Base-by-base conservation (phyloP, 2,888 invertebrate species). In the Tetheella fluctuosa region DNA sequence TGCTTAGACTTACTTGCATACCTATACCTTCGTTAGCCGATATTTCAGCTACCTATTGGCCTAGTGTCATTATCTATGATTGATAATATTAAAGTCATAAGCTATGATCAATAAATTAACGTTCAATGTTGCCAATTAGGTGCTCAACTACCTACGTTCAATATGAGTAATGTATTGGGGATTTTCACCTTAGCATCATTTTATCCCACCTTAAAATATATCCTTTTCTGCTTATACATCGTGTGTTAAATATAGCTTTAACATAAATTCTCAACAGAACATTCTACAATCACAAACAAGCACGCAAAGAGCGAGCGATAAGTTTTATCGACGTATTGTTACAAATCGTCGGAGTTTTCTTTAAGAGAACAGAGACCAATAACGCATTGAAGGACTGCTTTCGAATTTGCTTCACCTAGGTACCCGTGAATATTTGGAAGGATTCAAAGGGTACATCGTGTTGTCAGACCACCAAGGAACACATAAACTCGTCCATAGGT, bases 241-340 rank as follows among this genome's bases (percentile, higher is more conserved):
- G 60, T 58, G 58, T 63, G 62, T 60, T 61, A 70, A 68, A 64
- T 63, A 67, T 66, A 70, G 67, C 63, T 63, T 73, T 69, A 64
- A 62, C 74, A 73, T 72, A 73, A 73, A 76, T 74, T 74, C 64
- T 63, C 64, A 64, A 59, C 55, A 34, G 10, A 56, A 71, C 71
- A 74, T 77, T 76, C 70, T 71, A 62, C 64, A 57, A 48, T 48
- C 59, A 57, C 65, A 68, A 75, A 74, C 74, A 77, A 78, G 77
- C 77, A 72, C 75, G 75, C 73, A 71, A 72, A 77, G 77, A 79
- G 69, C 74, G 76, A 71, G 79, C 83, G 79, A 85, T 88, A 85
- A 84, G 70, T 88, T 91, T 91, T 91, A 91, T 91, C 83, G 89
- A 69, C 65, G 84, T 84, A 91, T 91, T 90, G 90, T 90, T 90